Conservation (phyloP, 2,888 invertebrate species). For the Papilio gigon region DNA sequence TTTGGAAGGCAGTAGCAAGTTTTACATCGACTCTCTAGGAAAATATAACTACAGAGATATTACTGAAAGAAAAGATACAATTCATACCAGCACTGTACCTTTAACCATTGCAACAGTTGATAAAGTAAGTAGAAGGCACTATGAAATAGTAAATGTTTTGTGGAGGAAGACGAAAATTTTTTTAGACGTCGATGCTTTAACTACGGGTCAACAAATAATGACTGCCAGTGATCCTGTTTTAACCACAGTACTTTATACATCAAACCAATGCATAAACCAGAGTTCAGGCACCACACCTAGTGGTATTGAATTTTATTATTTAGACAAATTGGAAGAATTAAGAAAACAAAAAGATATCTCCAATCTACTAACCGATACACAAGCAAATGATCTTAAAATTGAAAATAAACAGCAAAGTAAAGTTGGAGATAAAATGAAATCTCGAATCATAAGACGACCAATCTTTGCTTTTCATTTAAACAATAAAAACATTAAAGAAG, state of each 20-base stretch:
- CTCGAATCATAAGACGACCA: conserved; percentile 46
- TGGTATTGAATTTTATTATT: conserved; percentile 73
- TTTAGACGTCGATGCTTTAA: conserved; percentile 49
- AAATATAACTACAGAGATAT: conserved; percentile 11
- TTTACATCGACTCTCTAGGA: conserved; percentile 3
- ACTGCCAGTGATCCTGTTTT: conserved; percentile 1
- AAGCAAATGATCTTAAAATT: background rate
- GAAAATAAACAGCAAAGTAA: conserved; percentile 1
- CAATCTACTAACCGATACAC: background rate
- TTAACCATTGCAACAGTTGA: conserved; percentile 47
- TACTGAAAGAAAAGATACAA: background rate
- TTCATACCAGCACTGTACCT: background rate
- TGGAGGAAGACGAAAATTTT: conserved; percentile 66
- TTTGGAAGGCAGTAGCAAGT: background rate
- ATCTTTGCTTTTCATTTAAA: conserved; percentile 52
- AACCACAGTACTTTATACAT: conserved; percentile 11
- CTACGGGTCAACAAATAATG: conserved; percentile 33
- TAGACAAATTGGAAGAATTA: conserved; percentile 58
- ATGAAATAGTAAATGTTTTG: conserved; percentile 67
- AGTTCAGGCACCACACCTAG: conserved; percentile 56
- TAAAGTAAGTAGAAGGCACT: conserved; percentile 62
- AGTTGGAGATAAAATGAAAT: conserved; percentile 27
- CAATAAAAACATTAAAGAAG: conserved; percentile 44
- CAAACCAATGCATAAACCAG: conserved; percentile 39
- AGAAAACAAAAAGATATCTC: conserved; percentile 44